A percentile compares a stretch with the other conserved stretches of the same genome.
phyloP scores from a whole-genome alignment of 2,888 invertebrate species.

The Macaria notata region DNA sequence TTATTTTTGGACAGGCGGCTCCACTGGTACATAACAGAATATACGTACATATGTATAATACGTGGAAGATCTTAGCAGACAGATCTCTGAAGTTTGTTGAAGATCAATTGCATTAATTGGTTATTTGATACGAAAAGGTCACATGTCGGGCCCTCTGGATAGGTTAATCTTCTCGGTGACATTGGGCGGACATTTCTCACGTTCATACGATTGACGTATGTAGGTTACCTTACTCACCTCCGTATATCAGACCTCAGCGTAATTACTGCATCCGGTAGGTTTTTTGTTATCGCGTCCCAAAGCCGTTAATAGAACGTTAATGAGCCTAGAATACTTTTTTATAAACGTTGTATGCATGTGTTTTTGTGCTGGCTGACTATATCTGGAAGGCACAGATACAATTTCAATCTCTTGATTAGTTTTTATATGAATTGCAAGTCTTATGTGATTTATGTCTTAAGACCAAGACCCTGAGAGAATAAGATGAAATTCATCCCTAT shows the following conservation, averaged over 20 bases:
- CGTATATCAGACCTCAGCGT: slow-evolving; percentile 33
- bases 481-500: too few relatives aligned
- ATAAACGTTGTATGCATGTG: slow-evolving; percentile 36
- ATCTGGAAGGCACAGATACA: too few relatives aligned
- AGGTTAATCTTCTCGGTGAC: slow-evolving; percentile 55
- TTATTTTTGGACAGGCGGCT: too few relatives aligned
- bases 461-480: too few relatives aligned
- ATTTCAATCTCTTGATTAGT: too few relatives aligned
- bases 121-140: slow-evolving; percentile 40
- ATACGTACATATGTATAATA: background rate
- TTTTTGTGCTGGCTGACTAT: slow-evolving; percentile 2
- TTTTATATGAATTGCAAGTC: too few relatives aligned
- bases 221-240: slow-evolving; percentile 46
- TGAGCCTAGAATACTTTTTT: too few relatives aligned
- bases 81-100: slow-evolving; percentile 9
- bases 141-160: slow-evolving; percentile 43
- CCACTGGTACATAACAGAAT: too few relatives aligned
- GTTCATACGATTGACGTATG: slow-evolving; percentile 49
- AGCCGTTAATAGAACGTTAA: slow-evolving; percentile 8
- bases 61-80: too few relatives aligned
- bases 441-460: too few relatives aligned
- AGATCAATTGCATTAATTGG: slow-evolving; percentile 36
- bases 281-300: slow-evolving; percentile 39
- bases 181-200: slow-evolving; percentile 52
- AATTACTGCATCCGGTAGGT: slow-evolving; percentile 18